Base-by-base conservation (phyloP, 2,888 invertebrate species). In the Hirudinaria manillensis region DNA sequence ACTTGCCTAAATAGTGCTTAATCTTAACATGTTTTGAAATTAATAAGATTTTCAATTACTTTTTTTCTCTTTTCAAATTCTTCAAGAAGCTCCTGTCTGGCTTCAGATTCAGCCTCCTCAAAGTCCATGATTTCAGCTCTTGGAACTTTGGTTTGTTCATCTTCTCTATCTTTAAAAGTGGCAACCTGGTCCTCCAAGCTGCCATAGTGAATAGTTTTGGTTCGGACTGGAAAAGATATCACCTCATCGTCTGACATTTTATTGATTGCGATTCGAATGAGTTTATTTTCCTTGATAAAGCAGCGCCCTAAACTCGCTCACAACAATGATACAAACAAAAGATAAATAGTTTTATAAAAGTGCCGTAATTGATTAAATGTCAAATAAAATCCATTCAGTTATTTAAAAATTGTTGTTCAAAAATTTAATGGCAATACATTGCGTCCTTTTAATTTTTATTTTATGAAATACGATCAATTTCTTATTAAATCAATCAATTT, bases 51-150 rank as follows among this genome's bases (percentile, higher is more conserved):
- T n/a, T n/a, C n/a, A n/a, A n/a, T n/a, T 77, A 87, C 98, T 84
- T 95, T 92, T 81, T 93, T 90, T 78, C 96, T 89, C 53, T 95
- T 88, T 85, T 99, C 99, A 86, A 98, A 97, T 86, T 98, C 97
- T 82, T 97, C 97, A 1, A 99, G 87, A 10, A 96, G 85, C 0
- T 93, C 93, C 82, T 93, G 92, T 83, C 94, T 93, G 83, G 94
- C 94, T 81, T 91, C 90, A 0, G 92, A 91, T 86, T 92, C 90
- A 82, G 70, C 78, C 84, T 83, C 83, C 80, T 81, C 81, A 56
- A 90, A 89, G 73, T 90, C 88, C 80, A 91, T 90, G 76, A 90
- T 89, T 80, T 91, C 90, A 34, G 89, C 87, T 66, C 86, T 83
- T 65, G 89, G 88, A 70, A 1, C 79, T 79, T 16, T 80, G 81